These are phyloP conservation scores for Hemicentrotus pulcherrimus DNA, from an alignment of 35 echinoderm and acorn worm species.

Conservation along the genomic window DNA sequence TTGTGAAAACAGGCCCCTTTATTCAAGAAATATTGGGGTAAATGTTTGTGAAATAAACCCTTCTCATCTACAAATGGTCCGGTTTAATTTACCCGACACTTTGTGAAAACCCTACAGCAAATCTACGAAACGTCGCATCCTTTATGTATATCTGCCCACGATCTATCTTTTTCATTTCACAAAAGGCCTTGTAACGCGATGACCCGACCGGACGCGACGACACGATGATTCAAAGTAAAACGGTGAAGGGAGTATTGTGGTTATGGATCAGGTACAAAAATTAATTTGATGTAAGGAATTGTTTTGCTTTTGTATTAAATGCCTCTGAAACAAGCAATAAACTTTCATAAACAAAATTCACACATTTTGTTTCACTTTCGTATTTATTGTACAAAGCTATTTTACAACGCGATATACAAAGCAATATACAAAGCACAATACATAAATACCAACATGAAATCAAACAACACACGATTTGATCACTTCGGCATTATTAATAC, in stretches of 20 bases:
- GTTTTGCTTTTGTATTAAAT: neutral
- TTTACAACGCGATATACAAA: neutral
- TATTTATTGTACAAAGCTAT: conserved; percentile 18
- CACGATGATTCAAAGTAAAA: no score
- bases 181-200: no score
- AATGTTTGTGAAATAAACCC: no score
- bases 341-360: neutral
- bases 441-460: neutral
- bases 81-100: no score
- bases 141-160: no score
- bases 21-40: no score
- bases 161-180: no score
- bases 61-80: no score
- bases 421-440: neutral
- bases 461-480: neutral
- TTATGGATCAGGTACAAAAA: neutral
- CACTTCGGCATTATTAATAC: neutral
- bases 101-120: no score
- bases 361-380: neutral
- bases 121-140: no score
- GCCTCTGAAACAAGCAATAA: neutral
- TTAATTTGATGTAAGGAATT: neutral
- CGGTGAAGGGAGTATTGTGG: neutral
- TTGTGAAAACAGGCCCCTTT: no score
- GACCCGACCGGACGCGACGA: no score